These are phyloP conservation scores for Agrypnus murinus DNA, from an alignment of 2,888 invertebrate genomes.

Conservation along the genomic window DNA sequence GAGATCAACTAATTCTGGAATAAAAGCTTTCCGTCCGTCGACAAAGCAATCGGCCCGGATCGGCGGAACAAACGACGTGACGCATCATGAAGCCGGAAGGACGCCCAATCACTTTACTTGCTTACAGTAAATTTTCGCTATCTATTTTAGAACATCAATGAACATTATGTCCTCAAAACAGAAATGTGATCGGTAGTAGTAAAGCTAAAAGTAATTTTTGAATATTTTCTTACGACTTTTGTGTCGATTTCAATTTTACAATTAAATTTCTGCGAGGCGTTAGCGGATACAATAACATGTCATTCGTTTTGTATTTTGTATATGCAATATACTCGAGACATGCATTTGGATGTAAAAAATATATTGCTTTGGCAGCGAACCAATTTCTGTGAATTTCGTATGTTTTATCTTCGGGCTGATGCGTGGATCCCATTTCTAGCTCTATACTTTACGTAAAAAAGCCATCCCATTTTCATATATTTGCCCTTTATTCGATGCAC, in stretches of 20 bases:
- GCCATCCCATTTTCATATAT: conserved; percentile 70
- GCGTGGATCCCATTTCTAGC: conserved; percentile 68
- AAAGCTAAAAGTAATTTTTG: not conserved
- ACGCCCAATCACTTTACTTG: conserved; percentile 64
- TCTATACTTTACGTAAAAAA: conserved; percentile 68
- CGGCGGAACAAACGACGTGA: conserved; percentile 67
- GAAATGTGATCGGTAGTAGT: not conserved
- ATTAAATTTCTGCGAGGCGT: conserved; percentile 19
- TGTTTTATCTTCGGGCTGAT: conserved; percentile 69
- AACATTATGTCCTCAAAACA: conserved; percentile 28
- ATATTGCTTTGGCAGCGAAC: conserved; percentile 69
- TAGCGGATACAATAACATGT: conserved; percentile 13
- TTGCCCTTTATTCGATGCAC: conserved; percentile 67
- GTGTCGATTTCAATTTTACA: conserved; percentile 4
- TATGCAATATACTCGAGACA: conserved; percentile 56
- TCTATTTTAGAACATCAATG: conserved; percentile 38
- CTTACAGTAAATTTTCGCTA: conserved; percentile 58
- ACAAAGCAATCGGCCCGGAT: conserved; percentile 62
- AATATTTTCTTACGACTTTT: not conserved
- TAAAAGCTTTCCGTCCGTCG: conserved; percentile 60
- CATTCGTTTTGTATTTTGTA: conserved; percentile 46
- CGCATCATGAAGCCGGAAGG: conserved; percentile 68
- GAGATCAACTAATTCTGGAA: conserved; percentile 57
- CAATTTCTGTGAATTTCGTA: conserved; percentile 69
- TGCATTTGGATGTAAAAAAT: conserved; percentile 62